Base-by-base conservation (phyloP, 2,888 invertebrate genomes). In the Agrotis puta region DNA sequence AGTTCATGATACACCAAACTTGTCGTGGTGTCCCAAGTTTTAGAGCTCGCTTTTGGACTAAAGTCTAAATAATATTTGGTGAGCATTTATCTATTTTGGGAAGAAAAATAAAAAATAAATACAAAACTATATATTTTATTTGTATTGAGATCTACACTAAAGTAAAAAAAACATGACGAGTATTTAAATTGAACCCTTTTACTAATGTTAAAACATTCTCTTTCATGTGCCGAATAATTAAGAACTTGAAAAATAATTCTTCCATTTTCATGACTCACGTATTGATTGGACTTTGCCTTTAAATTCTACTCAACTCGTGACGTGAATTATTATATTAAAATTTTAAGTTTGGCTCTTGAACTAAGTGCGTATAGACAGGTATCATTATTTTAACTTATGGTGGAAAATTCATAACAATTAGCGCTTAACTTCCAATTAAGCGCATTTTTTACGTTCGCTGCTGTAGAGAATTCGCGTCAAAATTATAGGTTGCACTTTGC, bases 401-500 rank as follows among this genome's bases (percentile, higher is more conserved):
- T 54, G 39, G 20, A 43, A 64, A 64, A 64, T 50, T 58, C 67
- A 7, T 63, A 63, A 58, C 43, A 79, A 80, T 80, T 75, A 75
- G 50, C 51, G 64, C 54, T 65, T 51, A 65, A 7, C 27, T 24
- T 77, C 71, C 71, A 79, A 81, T 71, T 81, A 63, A 47, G 63
- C 59, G 14, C 22, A 48, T 48, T 76, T 80, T 76, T 77, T 71
- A 39, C 63, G 18, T 59, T 51, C 13, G 22, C 45, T 63, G 45
- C 24, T 13, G 51, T 61, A 57, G 33, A 66, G 54, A 70, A 66
- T 77, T 57, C 13, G 45, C 48, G 4, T 66, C 24, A 5, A 81
- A 81, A 79, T 81, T 71, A 71, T 71, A 64, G 51, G 24, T 56
- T 81, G 59, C 47, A 70, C 50, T 47, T 66, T 64, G 63, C 47